Base-by-base conservation (phyloP, 1,140 invertebrate species). In the Coelopa frigida region DNA sequence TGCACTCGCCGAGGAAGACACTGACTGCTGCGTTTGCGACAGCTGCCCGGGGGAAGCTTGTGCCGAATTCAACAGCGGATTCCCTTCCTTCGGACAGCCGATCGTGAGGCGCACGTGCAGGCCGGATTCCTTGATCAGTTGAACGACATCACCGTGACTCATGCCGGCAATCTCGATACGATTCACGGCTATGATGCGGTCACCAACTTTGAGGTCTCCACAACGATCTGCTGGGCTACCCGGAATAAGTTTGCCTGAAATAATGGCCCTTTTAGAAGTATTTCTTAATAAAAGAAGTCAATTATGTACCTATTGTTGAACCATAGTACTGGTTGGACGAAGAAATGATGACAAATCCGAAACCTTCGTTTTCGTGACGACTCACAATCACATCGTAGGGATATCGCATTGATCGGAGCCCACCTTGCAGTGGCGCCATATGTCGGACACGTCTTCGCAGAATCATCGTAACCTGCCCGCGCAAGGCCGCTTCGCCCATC, bases 341-440 rank as follows among this genome's bases (percentile, higher is more conserved):
- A 0, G 94, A 98, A 55, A 98, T 97, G 42, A 99, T 96, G 17
- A 98, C 94, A 72, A 98, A 99, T 15, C 95, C 96, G 72, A 99
- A 99, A 8, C 95, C 95, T 74, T 99, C 95, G 47, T 85, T 89
- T 57, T 97, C 92, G 65, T 84, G 82, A 42, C 94, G 77, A 29
- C 82, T 87, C 0, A 99, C 86, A 8, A 86, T 84, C 10, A 95
- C 86, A 62, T 95, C 89, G 56, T 93, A 92, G 0, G 82, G 78
- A 64, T 78, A 79, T n/a, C 75, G 72, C 11, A 57, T 29, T 40
- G 35, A 18, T 23, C 39, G 47, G 8, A 47, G 15, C 7, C 31
- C 17, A 8, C 22, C 31, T 26, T 32, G 36, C 23, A 40, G 43
- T 17, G 8, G 6, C 10, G 54, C 54, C 47, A 58, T 53, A 7